Evolutionary conservation across 1,140 invertebrate genomes (phyloP), one percentile per base, ranked within the genome.

Genomic region (Venturia canescens): DNA sequence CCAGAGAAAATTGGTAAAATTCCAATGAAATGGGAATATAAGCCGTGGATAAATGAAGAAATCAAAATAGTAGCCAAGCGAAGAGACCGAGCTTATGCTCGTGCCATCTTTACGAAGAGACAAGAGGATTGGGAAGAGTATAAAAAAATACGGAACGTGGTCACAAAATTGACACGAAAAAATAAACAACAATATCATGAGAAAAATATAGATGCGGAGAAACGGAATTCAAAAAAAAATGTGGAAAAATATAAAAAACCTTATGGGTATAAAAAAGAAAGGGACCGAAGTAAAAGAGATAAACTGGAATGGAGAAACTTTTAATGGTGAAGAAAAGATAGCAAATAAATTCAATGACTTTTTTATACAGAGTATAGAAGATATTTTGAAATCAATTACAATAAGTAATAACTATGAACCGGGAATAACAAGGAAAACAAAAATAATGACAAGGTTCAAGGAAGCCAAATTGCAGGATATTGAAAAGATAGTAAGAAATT

Each of bases 331-430:
- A 69, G 44, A 50, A 29, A 21, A 66, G 2, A 81, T 76, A 76
- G 80, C 80, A 53, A 66, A 81, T 81, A 76, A 70, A 21, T 81
- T 76, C 69, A 81, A 81, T 77, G 76, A 76, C 27, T 81, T 66
- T 50, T 81, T 60, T 48, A 38, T 81, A 67, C 18, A 69, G n/a
- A 77, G 72, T 81, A 74, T 81, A 66, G 66, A 75, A 6, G 72
- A 81, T 18, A 81, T 81, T 76, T 50, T 50, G 15, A 50, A 50
- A 16, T n/a, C n/a, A n/a, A n/a, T n/a, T n/a, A n/a, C n/a, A n/a
- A n/a, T n/a, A n/a, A n/a, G n/a, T n/a, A n/a, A n/a, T n/a, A n/a
- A n/a, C n/a, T n/a, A n/a, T n/a, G n/a, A n/a, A n/a, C n/a, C n/a
- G n/a, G n/a, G n/a, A n/a, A n/a, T n/a, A n/a, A n/a, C n/a, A n/a